Conservation (phyloP, 2,797 vertebrate genomes). For the Pyrocephalus nanus region DNA sequence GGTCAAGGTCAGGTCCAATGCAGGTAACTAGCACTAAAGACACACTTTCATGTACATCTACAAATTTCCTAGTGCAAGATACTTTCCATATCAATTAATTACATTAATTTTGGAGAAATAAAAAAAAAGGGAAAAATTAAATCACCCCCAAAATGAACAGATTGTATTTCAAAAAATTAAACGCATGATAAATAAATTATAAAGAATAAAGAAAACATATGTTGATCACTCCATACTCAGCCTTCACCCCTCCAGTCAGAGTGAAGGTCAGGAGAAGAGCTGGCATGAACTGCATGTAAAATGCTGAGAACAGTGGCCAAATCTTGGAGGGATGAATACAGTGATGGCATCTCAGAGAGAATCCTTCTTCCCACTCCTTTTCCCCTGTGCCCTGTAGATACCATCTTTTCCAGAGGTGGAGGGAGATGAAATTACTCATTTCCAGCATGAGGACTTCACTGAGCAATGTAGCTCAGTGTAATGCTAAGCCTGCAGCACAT, state of each 20-base stretch:
- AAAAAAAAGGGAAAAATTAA: neutral
- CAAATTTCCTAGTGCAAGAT: neutral
- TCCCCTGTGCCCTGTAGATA: neutral
- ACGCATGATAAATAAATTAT: neutral
- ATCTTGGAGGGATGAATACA: neutral
- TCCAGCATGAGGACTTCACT: rapidly evolving
- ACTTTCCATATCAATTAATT: neutral
- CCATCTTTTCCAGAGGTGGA: neutral
- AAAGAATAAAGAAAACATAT: neutral
- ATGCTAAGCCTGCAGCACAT: neutral
- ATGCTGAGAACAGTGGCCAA: neutral
- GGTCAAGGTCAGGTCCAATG: neutral
- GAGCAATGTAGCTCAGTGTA: neutral
- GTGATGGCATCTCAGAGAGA: neutral
- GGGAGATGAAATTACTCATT: neutral
- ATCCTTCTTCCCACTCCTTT: neutral
- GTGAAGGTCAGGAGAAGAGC: neutral
- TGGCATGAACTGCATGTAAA: neutral
- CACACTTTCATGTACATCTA: neutral
- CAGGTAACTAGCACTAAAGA: neutral
- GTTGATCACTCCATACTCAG: neutral
- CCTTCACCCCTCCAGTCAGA: neutral
- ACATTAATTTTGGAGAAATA: neutral
- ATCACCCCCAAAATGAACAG: neutral
- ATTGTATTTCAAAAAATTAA: neutral